These are phyloP conservation scores for Penaeus japonicus DNA, from an alignment of 1,140 invertebrate species.

Conservation along the genomic window DNA sequence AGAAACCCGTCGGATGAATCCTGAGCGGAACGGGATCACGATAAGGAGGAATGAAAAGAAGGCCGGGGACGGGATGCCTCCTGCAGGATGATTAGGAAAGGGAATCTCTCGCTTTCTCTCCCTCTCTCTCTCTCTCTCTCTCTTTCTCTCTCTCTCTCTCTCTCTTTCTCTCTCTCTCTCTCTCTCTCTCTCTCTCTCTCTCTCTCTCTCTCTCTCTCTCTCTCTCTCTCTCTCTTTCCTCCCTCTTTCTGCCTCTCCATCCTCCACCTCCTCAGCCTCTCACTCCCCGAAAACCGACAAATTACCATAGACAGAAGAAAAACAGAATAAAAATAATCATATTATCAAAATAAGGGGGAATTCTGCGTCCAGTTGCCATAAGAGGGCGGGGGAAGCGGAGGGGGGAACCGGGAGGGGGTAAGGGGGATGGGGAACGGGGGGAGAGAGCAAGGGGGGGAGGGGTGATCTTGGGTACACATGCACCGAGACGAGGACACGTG, in stretches of 20 bases:
- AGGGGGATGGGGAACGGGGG: no score
- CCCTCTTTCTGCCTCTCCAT: slow-evolving; percentile 15
- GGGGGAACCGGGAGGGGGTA: no score
- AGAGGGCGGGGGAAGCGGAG: no score
- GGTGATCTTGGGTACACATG: neutral
- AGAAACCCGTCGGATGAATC: neutral
- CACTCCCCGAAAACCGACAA: no score
- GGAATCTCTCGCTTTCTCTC: neutral
- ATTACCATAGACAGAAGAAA: no score
- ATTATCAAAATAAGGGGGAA: no score
- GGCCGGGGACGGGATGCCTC: neutral
- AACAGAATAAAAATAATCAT: no score
- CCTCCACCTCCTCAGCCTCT: neutral
- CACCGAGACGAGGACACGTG: neutral
- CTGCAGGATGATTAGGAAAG: neutral
- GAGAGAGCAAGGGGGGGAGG: neutral
- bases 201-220: slow-evolving; percentile 30
- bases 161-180: slow-evolving; percentile 29
- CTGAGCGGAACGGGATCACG: neutral
- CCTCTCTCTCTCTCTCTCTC: slow-evolving; percentile 17
- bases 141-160: neutral
- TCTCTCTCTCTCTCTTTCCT: slow-evolving; percentile 28
- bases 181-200: slow-evolving; percentile 30
- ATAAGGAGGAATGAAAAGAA: no score
- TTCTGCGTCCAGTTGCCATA: no score